These are phyloP conservation scores for Cephus cinctus DNA, from an alignment of 1,140 invertebrate genomes.

Conservation along the genomic window DNA sequence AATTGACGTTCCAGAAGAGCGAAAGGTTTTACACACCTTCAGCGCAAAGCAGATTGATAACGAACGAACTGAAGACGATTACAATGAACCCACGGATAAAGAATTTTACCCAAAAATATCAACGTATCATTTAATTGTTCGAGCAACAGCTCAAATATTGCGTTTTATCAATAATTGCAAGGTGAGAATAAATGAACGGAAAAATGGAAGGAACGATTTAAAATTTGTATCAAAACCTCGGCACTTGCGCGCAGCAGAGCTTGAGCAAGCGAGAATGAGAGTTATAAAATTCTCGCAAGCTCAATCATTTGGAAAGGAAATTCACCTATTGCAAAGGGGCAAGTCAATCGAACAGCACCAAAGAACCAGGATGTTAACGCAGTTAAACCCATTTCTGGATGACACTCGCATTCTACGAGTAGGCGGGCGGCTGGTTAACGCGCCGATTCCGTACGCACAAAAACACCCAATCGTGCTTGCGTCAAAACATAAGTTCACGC, in stretches of 20 bases:
- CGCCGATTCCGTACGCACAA: slow-evolving; percentile 17
- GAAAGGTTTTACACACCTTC: not conserved
- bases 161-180: slow-evolving; percentile 9
- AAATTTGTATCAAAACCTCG: too few species aligned
- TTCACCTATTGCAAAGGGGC: not conserved
- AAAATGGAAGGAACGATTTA: too few species aligned
- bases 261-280: not conserved
- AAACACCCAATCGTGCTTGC: slow-evolving; percentile 32
- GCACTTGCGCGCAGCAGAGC: slow-evolving; percentile 2
- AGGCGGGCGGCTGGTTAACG: slow-evolving; percentile 29
- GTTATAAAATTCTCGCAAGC: slow-evolving; percentile 8
- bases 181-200: not conserved
- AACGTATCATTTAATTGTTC: not conserved
- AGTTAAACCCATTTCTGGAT: slow-evolving; percentile 26
- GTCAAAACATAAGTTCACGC: slow-evolving; percentile 19
- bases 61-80: not conserved
- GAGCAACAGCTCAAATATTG: slow-evolving; percentile 8
- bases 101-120: too few species aligned
- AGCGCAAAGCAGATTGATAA: not conserved
- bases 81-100: too few species aligned
- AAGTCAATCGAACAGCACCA: not conserved
- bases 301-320: slow-evolving; percentile 8
- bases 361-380: not conserved
- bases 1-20: not conserved
- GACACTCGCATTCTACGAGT: slow-evolving; percentile 29